phyloP scores from a whole-genome alignment of 2,888 invertebrate genomes.

The Leucoma salicis region DNA sequence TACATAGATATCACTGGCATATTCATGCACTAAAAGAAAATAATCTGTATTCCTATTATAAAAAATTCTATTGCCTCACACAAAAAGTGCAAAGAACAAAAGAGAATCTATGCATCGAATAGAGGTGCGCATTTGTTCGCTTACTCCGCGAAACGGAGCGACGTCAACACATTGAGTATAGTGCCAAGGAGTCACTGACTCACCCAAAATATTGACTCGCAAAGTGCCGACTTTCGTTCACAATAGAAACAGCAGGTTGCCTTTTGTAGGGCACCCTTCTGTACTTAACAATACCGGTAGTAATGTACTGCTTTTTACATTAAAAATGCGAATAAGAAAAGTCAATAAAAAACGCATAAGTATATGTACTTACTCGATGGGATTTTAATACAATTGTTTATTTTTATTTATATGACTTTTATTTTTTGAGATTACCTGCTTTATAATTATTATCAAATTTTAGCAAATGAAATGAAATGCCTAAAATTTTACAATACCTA shows the following conservation, averaged over 20 bases:
- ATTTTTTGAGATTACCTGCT: too few species aligned
- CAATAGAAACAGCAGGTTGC: conserved; percentile 76
- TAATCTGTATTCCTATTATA: conserved; percentile 50
- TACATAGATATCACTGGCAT: conserved; percentile 5
- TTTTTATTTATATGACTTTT: too few species aligned
- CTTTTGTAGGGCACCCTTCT: conserved; percentile 66
- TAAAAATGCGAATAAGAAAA: conserved; percentile 57
- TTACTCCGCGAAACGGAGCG: conserved; percentile 50
- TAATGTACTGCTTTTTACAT: conserved; percentile 70
- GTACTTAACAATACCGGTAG: conserved; percentile 59
- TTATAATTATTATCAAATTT: too few species aligned
- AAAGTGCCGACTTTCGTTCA: conserved; percentile 72
- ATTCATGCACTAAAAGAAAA: conserved; percentile 23
- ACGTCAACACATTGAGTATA: conserved; percentile 14
- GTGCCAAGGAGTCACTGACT: conserved; percentile 43
- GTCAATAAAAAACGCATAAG: too few species aligned
- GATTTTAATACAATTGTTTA: too few species aligned
- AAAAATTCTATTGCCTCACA: conserved; percentile 52
- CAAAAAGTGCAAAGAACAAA: conserved; percentile 60
- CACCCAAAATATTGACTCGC: conserved; percentile 80
- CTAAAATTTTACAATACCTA: too few species aligned
- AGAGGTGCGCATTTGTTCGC: conserved; percentile 71
- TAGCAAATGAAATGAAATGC: too few species aligned
- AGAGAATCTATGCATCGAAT: conserved; percentile 52
- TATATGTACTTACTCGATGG: too few species aligned